Evolutionary conservation across 2,888 invertebrate genomes (phyloP).

Genomic region (Drosophila lacicola): DNA sequence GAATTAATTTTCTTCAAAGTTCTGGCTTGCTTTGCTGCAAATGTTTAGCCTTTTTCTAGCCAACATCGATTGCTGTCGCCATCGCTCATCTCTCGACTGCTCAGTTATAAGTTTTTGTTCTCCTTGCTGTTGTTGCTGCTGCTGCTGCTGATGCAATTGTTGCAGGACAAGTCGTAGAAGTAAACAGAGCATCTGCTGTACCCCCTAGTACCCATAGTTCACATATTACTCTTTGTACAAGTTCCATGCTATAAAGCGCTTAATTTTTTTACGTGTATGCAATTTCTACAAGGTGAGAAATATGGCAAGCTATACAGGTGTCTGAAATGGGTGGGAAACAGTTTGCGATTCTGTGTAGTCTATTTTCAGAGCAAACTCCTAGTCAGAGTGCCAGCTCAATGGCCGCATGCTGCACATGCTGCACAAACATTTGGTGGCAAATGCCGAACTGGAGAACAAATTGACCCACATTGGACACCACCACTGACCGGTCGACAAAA

Average conservation of each 20-base stretch:
- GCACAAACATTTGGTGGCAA: constrained; percentile 23
- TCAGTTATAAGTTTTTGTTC: constrained; percentile 16
- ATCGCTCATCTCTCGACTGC: constrained; percentile 7
- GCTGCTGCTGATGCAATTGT: constrained; percentile 21
- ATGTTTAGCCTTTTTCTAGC: constrained; percentile 18
- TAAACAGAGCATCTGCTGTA: constrained; percentile 67
- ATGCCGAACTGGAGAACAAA: constrained; percentile 17
- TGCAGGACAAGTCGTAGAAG: constrained; percentile 72
- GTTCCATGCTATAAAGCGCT: constrained; percentile 74
- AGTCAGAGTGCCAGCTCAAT: constrained; percentile 7
- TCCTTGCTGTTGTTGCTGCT: constrained; percentile 22
- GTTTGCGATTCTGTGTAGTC: constrained; percentile 15
- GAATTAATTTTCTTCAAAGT: not conserved
- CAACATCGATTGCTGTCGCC: constrained; percentile 16
- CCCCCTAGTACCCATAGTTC: constrained; percentile 20
- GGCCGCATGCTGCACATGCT: not conserved
- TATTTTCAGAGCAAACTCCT: constrained; percentile 6
- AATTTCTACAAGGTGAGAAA: constrained; percentile 70
- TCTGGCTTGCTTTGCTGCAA: constrained; percentile 3
- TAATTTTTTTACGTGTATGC: constrained; percentile 66
- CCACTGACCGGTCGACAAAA: constrained; percentile 11
- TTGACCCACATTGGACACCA: constrained; percentile 42
- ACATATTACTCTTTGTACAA: constrained; percentile 38
- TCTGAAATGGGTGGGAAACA: not conserved
- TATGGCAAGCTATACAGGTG: constrained; percentile 44